phyloP scores from a whole-genome alignment of 1,140 invertebrate species.

The Sycophaga agraensis region DNA sequence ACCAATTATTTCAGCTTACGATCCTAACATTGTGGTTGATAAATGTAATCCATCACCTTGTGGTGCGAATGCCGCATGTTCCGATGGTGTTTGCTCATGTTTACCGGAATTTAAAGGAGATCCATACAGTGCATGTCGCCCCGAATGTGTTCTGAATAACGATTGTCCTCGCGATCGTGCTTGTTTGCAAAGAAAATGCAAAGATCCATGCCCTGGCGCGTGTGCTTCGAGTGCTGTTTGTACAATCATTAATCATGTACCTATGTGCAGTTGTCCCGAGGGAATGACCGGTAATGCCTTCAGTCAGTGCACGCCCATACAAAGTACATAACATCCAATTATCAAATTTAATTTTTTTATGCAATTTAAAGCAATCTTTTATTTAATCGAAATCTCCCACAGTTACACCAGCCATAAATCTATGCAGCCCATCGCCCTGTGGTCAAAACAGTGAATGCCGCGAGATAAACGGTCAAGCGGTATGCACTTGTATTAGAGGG shows the following conservation, averaged over 20 bases:
- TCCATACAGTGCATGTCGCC: slow-evolving; percentile 64
- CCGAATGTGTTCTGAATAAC: slow-evolving; percentile 72
- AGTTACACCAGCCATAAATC: slow-evolving; percentile 53
- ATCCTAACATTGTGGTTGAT: slow-evolving; percentile 51
- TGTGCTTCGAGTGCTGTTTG: slow-evolving; percentile 75
- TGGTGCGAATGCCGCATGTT: slow-evolving; percentile 65
- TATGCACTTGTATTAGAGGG: slow-evolving; percentile 69
- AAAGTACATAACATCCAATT: slow-evolving; percentile 36
- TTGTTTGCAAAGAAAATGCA: slow-evolving; percentile 71
- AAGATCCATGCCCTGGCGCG: slow-evolving; percentile 69
- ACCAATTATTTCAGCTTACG: slow-evolving; percentile 38
- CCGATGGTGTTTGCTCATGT: slow-evolving; percentile 66
- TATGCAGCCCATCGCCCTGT: slow-evolving; percentile 68
- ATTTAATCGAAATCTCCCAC: background rate
- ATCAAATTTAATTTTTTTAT: background rate
- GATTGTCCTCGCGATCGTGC: slow-evolving; percentile 73
- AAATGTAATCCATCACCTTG: slow-evolving; percentile 67
- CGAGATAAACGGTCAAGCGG: slow-evolving; percentile 63
- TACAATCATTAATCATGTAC: slow-evolving; percentile 72
- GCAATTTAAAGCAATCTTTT: too few species aligned
- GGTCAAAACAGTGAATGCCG: slow-evolving; percentile 69
- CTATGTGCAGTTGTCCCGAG: slow-evolving; percentile 70
- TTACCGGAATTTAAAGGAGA: slow-evolving; percentile 67
- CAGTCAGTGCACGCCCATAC: slow-evolving; percentile 49
- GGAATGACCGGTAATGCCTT: slow-evolving; percentile 69